Percentiles rank a stretch among this genome's conserved stretches.
Evolutionary conservation across 2,113 vertebrate genomes (phyloP).

Genomic region (Ceyx melanurus): DNA sequence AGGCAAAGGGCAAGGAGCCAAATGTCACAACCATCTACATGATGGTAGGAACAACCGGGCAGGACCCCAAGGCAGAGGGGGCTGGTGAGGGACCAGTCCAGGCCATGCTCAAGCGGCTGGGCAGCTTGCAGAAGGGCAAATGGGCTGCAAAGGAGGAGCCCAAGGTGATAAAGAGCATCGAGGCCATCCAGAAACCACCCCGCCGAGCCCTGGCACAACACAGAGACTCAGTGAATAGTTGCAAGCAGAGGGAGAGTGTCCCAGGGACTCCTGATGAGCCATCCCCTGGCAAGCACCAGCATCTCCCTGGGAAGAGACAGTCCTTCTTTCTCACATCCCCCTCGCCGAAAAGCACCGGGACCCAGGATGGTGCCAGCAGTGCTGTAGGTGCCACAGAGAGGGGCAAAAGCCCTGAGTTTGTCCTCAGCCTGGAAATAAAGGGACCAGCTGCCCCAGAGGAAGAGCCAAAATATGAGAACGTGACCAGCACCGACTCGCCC

Average conservation of each 20-base stretch:
- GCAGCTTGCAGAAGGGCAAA: slow-evolving; percentile 85
- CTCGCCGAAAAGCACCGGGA: background rate
- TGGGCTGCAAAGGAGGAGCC: slow-evolving; percentile 56
- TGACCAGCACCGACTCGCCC: background rate
- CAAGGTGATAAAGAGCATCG: slow-evolving; percentile 63
- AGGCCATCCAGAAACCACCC: slow-evolving; percentile 82
- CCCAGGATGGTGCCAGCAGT: background rate
- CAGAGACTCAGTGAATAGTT: slow-evolving; percentile 60
- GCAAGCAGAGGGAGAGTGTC: slow-evolving; percentile 39
- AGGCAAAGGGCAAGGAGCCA: slow-evolving; percentile 10
- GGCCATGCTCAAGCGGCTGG: slow-evolving; percentile 83
- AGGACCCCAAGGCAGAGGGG: background rate
- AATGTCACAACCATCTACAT: slow-evolving; percentile 87
- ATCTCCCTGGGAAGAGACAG: background rate
- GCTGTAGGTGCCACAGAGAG: background rate
- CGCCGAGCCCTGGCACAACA: slow-evolving; percentile 74
- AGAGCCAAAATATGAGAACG: slow-evolving; percentile 90
- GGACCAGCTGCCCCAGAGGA: slow-evolving; percentile 45
- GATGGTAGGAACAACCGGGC: slow-evolving; percentile 80
- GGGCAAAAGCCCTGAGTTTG: slow-evolving; percentile 37
- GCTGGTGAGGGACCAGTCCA: slow-evolving; percentile 77
- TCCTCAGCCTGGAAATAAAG: slow-evolving; percentile 15
- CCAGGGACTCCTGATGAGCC: slow-evolving; percentile 29
- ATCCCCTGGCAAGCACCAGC: background rate
- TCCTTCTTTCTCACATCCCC: background rate